Conservation (phyloP, 1,140 invertebrate genomes). For the Caenorhabditis briggsae region DNA sequence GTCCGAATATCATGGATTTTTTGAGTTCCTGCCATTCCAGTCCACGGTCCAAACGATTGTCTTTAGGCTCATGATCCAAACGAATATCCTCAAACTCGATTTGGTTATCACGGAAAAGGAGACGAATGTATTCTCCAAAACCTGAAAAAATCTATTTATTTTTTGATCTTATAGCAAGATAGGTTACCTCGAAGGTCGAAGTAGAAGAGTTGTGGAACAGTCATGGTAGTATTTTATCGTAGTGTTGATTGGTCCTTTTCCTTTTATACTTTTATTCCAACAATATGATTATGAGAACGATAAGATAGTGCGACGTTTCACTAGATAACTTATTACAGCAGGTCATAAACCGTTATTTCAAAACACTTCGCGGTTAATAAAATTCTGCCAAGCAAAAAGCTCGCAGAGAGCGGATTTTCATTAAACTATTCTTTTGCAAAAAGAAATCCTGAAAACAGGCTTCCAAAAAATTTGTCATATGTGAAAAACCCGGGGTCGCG, state of each 20-base stretch:
- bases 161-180: not conserved
- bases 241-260: not conserved
- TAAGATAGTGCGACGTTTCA: not conserved
- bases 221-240: not conserved
- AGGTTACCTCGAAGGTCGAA: constrained; percentile 82
- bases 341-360: too few species aligned
- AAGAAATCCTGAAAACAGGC: too few species aligned
- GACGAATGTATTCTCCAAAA: constrained; percentile 84
- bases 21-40: constrained; percentile 80
- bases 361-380: too few species aligned
- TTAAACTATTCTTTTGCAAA: too few species aligned
- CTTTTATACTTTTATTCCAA: not conserved
- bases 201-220: constrained; percentile 80
- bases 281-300: not conserved
- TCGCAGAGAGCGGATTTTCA: too few species aligned
- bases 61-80: constrained; percentile 73
- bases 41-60: constrained; percentile 61
- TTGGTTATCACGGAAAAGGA: constrained; percentile 83
- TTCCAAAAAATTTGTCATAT: too few species aligned
- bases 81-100: constrained; percentile 84
- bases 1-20: constrained; percentile 79
- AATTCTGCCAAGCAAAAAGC: too few species aligned
- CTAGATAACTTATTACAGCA: too few species aligned
- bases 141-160: not conserved
- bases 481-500: too few species aligned